These are phyloP conservation scores for Conus betulinus DNA, from an alignment of 1,140 invertebrate species.

Conservation along the genomic window DNA sequence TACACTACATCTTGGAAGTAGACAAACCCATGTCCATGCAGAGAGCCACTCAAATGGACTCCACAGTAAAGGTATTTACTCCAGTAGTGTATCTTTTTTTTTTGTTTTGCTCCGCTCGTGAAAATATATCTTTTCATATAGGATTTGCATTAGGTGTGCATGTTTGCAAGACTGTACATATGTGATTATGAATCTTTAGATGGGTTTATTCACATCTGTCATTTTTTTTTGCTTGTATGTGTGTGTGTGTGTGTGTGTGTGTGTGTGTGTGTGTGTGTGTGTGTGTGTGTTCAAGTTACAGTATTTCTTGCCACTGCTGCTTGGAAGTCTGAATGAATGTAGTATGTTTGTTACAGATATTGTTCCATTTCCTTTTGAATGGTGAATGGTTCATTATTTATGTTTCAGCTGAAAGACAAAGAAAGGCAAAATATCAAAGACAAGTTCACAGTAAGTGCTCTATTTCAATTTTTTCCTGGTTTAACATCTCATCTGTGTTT, in stretches of 20 bases:
- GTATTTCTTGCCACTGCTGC: too few relatives aligned
- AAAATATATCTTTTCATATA: too few relatives aligned
- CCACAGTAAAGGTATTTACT: slow-evolving; percentile 64
- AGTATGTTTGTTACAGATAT: not conserved
- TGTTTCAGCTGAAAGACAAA: slow-evolving; percentile 85
- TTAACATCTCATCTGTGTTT: too few relatives aligned
- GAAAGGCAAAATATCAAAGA: slow-evolving; percentile 95
- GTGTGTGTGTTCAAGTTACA: not conserved
- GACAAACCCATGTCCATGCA: slow-evolving; percentile 75
- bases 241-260: not conserved
- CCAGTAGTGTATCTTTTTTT: too few relatives aligned
- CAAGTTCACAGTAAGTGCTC: slow-evolving; percentile 87
- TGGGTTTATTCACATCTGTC: too few relatives aligned
- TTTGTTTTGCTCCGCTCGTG: too few relatives aligned
- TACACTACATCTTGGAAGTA: slow-evolving; percentile 82
- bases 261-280: not conserved
- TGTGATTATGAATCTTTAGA: not conserved
- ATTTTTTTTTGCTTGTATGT: not conserved
- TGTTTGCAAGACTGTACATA: not conserved
- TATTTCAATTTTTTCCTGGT: not conserved
- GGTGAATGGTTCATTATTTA: slow-evolving; percentile 28
- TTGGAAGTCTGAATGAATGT: not conserved
- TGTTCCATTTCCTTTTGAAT: not conserved
- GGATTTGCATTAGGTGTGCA: not conserved
- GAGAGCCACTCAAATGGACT: slow-evolving; percentile 61